Evolutionary conservation across 2,797 vertebrate species (phyloP).

Genomic region (Hipposideros larvatus): DNA sequence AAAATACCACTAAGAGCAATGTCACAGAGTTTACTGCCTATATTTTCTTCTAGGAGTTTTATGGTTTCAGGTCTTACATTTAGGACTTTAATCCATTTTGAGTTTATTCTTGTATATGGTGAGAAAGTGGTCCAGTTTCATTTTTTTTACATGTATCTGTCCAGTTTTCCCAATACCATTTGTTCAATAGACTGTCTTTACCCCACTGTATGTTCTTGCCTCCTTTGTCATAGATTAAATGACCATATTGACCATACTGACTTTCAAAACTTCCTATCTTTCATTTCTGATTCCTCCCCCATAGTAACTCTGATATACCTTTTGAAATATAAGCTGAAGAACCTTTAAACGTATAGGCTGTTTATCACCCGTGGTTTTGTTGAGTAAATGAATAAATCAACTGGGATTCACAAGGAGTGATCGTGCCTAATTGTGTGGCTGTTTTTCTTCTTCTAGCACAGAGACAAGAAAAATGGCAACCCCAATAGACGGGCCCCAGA

Average conservation of each 20-base stretch:
- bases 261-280: background rate
- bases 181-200: no score
- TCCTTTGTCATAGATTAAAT: no score
- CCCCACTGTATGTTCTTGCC: no score
- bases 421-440: background rate
- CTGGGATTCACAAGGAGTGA: background rate
- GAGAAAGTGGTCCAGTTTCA: no score
- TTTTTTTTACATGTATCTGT: no score
- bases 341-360: background rate
- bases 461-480: constrained; percentile 32
- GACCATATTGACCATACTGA: background rate
- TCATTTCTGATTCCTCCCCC: background rate
- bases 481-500: background rate
- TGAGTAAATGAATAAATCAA: background rate
- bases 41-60: no score
- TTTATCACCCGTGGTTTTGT: background rate
- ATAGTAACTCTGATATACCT: background rate
- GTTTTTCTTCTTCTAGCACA: constrained; percentile 36
- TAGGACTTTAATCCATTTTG: no score
- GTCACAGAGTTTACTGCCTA: no score
- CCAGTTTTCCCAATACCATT: no score
- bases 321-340: background rate
- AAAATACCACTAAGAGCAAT: no score
- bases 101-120: no score
- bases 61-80: no score